phyloP scores from a whole-genome alignment of 2,113 vertebrate species.

The Phoxinus phoxinus region DNA sequence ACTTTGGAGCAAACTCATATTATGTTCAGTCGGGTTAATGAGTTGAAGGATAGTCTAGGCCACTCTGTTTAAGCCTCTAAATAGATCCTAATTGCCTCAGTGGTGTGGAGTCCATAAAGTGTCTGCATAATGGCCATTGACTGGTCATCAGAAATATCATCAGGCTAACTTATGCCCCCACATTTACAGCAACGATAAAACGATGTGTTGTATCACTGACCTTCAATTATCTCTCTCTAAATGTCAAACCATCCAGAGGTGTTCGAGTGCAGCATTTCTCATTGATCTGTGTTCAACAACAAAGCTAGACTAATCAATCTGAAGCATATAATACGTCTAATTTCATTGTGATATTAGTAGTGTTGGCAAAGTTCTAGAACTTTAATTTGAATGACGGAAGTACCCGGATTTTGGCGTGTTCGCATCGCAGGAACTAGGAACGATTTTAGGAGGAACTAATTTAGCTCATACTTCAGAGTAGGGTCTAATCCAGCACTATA shows the following conservation, averaged over 20 bases:
- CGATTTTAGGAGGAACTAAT: too few relatives aligned
- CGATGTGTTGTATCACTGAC: constrained; percentile 40
- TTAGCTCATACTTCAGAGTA: too few relatives aligned
- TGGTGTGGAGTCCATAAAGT: constrained; percentile 10
- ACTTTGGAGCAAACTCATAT: neutral
- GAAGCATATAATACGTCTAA: neutral
- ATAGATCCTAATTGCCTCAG: constrained; percentile 22
- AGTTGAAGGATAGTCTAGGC: neutral
- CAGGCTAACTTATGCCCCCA: constrained; percentile 39
- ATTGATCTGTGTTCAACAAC: constrained; percentile 34
- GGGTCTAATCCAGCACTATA: too few relatives aligned
- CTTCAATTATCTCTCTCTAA: constrained; percentile 52
- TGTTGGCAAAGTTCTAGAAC: neutral
- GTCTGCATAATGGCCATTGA: constrained; percentile 35
- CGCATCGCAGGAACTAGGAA: too few relatives aligned
- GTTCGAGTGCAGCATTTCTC: constrained; percentile 30
- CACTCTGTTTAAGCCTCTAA: constrained; percentile 13
- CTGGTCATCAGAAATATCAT: constrained; percentile 49
- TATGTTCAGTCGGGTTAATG: constrained; percentile 12
- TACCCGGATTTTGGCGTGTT: too few relatives aligned
- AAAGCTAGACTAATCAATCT: constrained; percentile 7
- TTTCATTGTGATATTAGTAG: neutral
- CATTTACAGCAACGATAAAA: constrained; percentile 42
- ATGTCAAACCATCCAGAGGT: constrained; percentile 47
- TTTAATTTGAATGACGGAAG: neutral